Percentiles rank a stretch among this genome's conserved stretches.
These are phyloP conservation scores for Holacanthella duospinosa DNA, from an alignment of 2,888 invertebrate species.

Conservation along the genomic window DNA sequence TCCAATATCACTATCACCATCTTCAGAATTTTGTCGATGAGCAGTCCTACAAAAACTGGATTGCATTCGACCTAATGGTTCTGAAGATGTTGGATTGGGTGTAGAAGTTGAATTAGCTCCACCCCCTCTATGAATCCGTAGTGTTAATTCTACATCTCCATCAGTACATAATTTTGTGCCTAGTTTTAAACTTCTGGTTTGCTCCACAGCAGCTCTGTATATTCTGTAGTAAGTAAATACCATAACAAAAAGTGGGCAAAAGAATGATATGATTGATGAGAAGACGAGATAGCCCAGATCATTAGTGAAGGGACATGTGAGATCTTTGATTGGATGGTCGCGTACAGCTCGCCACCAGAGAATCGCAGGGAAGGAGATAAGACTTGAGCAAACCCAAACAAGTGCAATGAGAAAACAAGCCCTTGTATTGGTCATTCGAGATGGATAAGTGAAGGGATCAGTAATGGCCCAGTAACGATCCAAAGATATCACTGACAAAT, in stretches of 20 bases:
- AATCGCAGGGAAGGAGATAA: slow-evolving; percentile 97
- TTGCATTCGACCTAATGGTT: background rate
- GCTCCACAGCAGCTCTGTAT: slow-evolving; percentile 84
- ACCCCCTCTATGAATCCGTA: slow-evolving; percentile 88
- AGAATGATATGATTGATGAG: slow-evolving; percentile 95
- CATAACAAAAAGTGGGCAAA: slow-evolving; percentile 92
- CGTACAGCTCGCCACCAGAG: slow-evolving; percentile 88
- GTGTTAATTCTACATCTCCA: slow-evolving; percentile 74
- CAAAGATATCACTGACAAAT: slow-evolving; percentile 90
- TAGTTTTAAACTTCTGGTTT: slow-evolving; percentile 77
- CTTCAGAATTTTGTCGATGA: slow-evolving; percentile 45
- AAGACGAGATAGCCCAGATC: slow-evolving; percentile 92
- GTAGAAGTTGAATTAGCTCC: slow-evolving; percentile 51
- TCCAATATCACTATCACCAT: slow-evolving; percentile 49
- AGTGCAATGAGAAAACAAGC: slow-evolving; percentile 79
- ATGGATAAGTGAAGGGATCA: slow-evolving; percentile 94
- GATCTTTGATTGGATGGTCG: slow-evolving; percentile 59
- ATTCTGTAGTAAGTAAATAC: slow-evolving; percentile 95
- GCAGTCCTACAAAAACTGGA: slow-evolving; percentile 14
- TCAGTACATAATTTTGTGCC: slow-evolving; percentile 61
- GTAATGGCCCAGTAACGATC: slow-evolving; percentile 98
- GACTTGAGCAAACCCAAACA: slow-evolving; percentile 93
- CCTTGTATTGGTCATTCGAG: slow-evolving; percentile 78
- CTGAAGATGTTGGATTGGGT: slow-evolving; percentile 3
- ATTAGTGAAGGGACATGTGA: slow-evolving; percentile 91